Conservation (phyloP, 2,888 invertebrate genomes). For the Dioctria linearis region DNA sequence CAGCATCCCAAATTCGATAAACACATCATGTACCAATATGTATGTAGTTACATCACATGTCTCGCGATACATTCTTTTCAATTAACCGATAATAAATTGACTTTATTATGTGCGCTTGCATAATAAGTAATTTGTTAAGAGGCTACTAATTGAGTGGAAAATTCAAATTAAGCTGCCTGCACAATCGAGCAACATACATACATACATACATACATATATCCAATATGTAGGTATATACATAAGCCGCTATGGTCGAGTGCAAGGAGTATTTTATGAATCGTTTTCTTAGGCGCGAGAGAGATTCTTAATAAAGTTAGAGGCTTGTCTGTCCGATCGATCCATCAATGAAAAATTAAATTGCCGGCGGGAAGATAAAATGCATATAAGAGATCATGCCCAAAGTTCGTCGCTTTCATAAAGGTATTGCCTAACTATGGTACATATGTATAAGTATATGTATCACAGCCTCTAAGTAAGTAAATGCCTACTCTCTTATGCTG, state of each 20-base stretch:
- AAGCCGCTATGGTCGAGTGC: neutral
- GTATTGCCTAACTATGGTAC: neutral
- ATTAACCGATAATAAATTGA: conserved; percentile 49
- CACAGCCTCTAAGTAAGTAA: too few species aligned
- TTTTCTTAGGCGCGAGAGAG: conserved; percentile 40
- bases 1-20: too few species aligned
- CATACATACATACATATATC: too few species aligned
- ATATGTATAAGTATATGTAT: too few species aligned
- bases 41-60: neutral
- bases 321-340: conserved; percentile 46
- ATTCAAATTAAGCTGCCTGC: conserved; percentile 45
- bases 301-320: conserved; percentile 49
- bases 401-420: conserved; percentile 9
- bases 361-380: conserved; percentile 49
- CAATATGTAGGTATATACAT: too few species aligned
- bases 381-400: conserved; percentile 25
- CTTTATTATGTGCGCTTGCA: conserved; percentile 46
- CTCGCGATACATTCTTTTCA: conserved; percentile 17
- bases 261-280: conserved; percentile 47
- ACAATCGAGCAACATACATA: neutral
- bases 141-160: conserved; percentile 53
- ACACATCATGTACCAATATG: too few species aligned
- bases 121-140: conserved; percentile 44
- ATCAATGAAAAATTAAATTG: conserved; percentile 40
- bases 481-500: neutral